A percentile compares a stretch with the other conserved stretches of the same genome.
These are phyloP conservation scores for Drosophila triauraria DNA, from an alignment of 1,140 invertebrate species.

Conservation along the genomic window DNA sequence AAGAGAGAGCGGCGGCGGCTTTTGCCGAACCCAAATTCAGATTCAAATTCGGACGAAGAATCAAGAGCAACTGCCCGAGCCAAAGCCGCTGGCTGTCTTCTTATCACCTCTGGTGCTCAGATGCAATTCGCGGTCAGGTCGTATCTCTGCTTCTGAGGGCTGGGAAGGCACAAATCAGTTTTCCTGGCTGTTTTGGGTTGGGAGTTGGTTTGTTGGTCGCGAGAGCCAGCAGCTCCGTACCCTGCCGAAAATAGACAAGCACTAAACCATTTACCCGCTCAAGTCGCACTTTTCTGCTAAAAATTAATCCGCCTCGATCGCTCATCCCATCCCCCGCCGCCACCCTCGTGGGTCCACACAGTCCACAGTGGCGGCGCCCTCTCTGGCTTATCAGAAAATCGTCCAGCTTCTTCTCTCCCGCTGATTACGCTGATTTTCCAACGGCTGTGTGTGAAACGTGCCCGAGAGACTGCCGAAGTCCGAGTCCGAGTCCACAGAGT, in stretches of 20 bases:
- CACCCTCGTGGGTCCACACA: constrained; percentile 54
- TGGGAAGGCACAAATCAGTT: constrained; percentile 29
- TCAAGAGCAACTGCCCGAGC: constrained; percentile 28
- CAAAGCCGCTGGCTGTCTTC: constrained; percentile 14
- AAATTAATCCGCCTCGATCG: constrained; percentile 43
- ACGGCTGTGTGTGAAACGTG: constrained; percentile 39
- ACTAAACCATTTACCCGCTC: constrained; percentile 62
- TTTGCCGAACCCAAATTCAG: constrained; percentile 21
- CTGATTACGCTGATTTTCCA: constrained; percentile 42
- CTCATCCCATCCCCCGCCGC: constrained; percentile 6
- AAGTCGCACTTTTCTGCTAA: constrained; percentile 76
- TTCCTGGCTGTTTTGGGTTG: constrained; percentile 31
- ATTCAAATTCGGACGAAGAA: constrained; percentile 17
- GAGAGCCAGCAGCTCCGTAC: constrained; percentile 71
- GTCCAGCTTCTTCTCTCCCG: constrained; percentile 30
- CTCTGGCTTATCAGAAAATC: constrained; percentile 68
- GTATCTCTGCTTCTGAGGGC: constrained; percentile 1
- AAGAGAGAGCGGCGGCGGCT: constrained; percentile 9
- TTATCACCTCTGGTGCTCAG: constrained; percentile 27
- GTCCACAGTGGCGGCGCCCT: constrained; percentile 30
- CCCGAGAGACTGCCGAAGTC: neutral
- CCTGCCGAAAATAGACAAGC: constrained; percentile 77
- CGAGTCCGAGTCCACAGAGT: neutral
- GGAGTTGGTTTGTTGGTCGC: constrained; percentile 46
- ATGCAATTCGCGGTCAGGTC: constrained; percentile 44